Base-by-base conservation (phyloP, 2,888 invertebrate genomes). In the Celastrina argiolus region DNA sequence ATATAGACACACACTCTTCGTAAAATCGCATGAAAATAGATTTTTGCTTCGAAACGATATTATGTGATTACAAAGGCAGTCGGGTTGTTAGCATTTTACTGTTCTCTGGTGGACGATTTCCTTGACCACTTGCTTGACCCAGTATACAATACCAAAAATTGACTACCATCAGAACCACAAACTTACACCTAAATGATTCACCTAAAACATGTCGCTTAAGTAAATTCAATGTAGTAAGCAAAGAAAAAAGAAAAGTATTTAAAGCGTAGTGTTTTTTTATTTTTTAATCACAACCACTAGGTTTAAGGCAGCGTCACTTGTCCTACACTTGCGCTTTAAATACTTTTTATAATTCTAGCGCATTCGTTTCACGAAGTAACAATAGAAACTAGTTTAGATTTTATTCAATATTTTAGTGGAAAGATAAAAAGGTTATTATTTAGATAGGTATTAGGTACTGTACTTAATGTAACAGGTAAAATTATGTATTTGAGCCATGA, bases 291-390 rank as follows among this genome's bases (percentile, higher is more conserved):
- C 61, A 61, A 61, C 61, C 61, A 61, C 22, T 16, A 22, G 61
- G 61, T 61, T 61, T 61, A 61, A 61, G 61, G 61, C 61, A 61
- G 61, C 61, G 61, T 36, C 34, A 61, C 36, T 39, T 61, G 61
- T 61, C 36, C 61, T 8, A 61, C 61, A 22, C 34, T 16, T 61
- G 36, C 61, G 61, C 36, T 39, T 39, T 61, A 61, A 61, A 61
- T 39, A 39, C 59, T 59, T 61, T 61, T 26, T 10, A 51, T 22
- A 7, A 36, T 51, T 51, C 4, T 1, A 51, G 51, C 51, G 10
- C 51, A 8, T 22, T 51, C 51, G 12, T 51, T 22, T 51, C 12
- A 51, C 51, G 51, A 51, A 51, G 16, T 22, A 51, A 26, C 51
- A 51, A 51, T 26, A 14, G 51, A 51, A 51, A 51, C 51, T 51